A percentile compares a stretch with the other conserved stretches of the same genome.
phyloP scores from a whole-genome alignment of 2,113 vertebrate species.

The Stegostoma tigrinum region DNA sequence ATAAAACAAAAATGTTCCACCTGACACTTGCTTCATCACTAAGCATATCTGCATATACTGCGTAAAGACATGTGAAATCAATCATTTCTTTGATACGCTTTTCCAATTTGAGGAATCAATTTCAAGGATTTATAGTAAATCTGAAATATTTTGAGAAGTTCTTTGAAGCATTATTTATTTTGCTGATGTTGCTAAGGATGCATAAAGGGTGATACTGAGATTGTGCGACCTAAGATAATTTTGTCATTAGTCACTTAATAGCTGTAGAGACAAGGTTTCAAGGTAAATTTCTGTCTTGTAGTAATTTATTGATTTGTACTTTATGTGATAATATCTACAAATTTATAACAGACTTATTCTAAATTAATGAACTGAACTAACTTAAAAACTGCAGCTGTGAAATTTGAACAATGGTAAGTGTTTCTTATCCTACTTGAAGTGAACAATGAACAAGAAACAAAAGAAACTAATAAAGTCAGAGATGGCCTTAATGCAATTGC shows the following conservation, averaged over 20 bases:
- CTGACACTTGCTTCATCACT: neutral
- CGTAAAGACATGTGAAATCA: neutral
- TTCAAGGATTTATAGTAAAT: neutral
- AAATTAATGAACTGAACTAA: neutral
- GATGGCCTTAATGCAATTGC: no score
- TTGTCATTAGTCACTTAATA: neutral
- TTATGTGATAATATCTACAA: neutral
- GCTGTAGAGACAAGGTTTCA: neutral
- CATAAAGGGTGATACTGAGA: no score
- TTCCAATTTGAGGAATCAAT: neutral
- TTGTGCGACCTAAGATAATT: neutral
- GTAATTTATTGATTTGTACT: neutral
- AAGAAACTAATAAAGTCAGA: neutral
- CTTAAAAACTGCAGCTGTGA: neutral
- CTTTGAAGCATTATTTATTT: neutral
- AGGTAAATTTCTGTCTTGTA: neutral
- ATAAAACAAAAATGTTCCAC: conserved; percentile 6
- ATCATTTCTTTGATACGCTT: neutral
- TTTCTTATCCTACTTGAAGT: neutral
- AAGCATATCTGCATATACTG: neutral
- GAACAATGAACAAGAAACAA: neutral
- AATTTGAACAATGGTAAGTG: neutral
- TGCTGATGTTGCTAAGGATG: neutral
- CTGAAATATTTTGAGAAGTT: neutral
- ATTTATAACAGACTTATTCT: no score